Evolutionary conservation across 2,797 vertebrate species (phyloP).

Genomic region (Urocyon cinereoargenteus): DNA sequence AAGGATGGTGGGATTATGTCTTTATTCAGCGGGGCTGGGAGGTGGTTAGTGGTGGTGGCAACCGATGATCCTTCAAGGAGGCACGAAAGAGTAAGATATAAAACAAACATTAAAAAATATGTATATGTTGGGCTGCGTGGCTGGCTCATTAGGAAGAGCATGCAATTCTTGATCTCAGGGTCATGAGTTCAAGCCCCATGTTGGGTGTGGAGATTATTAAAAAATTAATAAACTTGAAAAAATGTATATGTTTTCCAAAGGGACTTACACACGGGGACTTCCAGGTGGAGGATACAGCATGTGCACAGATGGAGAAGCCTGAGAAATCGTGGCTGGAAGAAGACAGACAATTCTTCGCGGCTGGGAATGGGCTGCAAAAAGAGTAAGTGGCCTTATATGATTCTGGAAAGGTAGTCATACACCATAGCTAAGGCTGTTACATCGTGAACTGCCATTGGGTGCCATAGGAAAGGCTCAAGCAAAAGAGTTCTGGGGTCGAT

Average conservation of each 20-base stretch:
- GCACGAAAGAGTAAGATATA: not conserved
- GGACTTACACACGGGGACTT: not conserved
- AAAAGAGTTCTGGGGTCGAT: not conserved
- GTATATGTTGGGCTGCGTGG: not conserved
- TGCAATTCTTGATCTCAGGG: not conserved
- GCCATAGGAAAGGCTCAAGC: not conserved
- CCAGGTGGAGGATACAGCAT: not conserved
- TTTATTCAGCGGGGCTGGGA: rapidly evolving
- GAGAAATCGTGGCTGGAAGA: not conserved
- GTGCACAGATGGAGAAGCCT: not conserved
- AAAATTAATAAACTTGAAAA: not conserved
- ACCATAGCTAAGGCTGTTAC: not conserved
- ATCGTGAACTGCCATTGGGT: not conserved
- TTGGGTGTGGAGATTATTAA: not conserved
- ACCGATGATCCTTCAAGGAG: not conserved
- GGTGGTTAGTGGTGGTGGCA: not conserved
- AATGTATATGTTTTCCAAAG: not conserved
- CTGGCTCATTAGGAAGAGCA: not conserved
- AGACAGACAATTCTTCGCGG: not conserved
- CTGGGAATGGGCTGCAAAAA: not conserved
- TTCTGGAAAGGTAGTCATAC: not conserved
- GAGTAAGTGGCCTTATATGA: too few species aligned
- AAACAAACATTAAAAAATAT: not conserved
- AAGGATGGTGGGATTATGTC: not conserved
- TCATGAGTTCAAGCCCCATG: not conserved